These are phyloP conservation scores for Pseudoips prasinana DNA, from an alignment of 2,888 invertebrate species.

Conservation along the genomic window DNA sequence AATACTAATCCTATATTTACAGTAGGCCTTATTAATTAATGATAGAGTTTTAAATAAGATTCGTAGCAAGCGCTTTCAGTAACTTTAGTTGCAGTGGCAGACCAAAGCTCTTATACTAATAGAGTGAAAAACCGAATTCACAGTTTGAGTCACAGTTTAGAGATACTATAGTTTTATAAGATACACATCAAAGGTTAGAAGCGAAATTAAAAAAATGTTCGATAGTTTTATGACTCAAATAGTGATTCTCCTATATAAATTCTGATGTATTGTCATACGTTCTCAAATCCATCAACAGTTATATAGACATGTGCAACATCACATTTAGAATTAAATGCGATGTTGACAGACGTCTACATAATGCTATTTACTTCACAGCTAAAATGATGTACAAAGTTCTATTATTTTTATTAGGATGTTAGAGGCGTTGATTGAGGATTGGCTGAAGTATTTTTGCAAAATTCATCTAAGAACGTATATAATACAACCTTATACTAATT, in stretches of 20 bases:
- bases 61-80: constrained; percentile 59
- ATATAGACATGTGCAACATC: constrained; percentile 79
- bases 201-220: constrained; percentile 8
- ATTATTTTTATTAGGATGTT: no score
- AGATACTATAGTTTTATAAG: background rate
- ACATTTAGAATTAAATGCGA: constrained; percentile 47
- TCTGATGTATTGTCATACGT: constrained; percentile 20
- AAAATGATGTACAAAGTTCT: background rate
- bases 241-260: constrained; percentile 18
- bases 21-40: constrained; percentile 63
- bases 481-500: constrained; percentile 20
- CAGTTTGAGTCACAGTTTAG: constrained; percentile 16
- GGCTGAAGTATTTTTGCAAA: background rate
- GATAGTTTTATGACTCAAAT: constrained; percentile 23
- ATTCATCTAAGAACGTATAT: constrained; percentile 21
- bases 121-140: constrained; percentile 28
- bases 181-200: constrained; percentile 4
- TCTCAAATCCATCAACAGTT: constrained; percentile 47
- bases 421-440: no score
- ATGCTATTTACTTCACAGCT: constrained; percentile 36
- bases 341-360: constrained; percentile 77
- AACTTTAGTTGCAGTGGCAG: constrained; percentile 47
- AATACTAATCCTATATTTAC: constrained; percentile 79
- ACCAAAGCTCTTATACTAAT: constrained; percentile 45
- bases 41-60: constrained; percentile 58